Evolutionary conservation across 2,113 vertebrate species (phyloP).

Genomic region (Pongo abelii): DNA sequence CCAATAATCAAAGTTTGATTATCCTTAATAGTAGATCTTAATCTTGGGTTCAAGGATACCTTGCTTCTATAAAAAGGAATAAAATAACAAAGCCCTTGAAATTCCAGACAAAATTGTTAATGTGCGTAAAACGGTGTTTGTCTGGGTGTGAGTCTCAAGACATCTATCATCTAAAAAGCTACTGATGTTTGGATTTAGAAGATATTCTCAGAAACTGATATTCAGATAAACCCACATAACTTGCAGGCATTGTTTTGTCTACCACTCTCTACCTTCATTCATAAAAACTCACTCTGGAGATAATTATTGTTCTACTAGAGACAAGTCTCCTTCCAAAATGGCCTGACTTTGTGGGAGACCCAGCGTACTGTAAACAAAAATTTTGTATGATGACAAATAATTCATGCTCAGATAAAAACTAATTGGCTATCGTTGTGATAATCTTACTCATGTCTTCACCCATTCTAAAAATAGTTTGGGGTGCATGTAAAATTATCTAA

Average conservation of each 20-base stretch:
- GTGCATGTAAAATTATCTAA: background rate
- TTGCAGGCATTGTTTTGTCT: background rate
- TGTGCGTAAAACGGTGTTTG: background rate
- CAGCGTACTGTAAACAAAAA: background rate
- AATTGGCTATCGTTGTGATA: background rate
- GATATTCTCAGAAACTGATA: slow-evolving; percentile 1
- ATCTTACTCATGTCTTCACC: slow-evolving; percentile 17
- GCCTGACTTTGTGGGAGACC: background rate
- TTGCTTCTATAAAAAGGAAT: background rate
- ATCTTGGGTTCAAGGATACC: background rate
- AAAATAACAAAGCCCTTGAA: slow-evolving; percentile 21
- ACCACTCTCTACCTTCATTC: background rate
- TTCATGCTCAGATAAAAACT: background rate
- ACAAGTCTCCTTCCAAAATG: background rate
- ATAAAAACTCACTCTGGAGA: background rate
- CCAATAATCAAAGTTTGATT: slow-evolving; percentile 26
- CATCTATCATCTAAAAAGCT: background rate
- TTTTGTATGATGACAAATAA: background rate
- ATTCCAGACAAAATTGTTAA: slow-evolving; percentile 11
- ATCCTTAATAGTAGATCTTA: slow-evolving; percentile 15
- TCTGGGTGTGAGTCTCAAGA: slow-evolving; percentile 19
- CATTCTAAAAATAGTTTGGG: background rate
- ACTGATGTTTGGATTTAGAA: background rate
- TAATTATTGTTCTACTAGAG: background rate
- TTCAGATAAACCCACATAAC: background rate